Evolutionary conservation across 2,888 invertebrate genomes (phyloP).

Genomic region (Trachelus iudaicus): DNA sequence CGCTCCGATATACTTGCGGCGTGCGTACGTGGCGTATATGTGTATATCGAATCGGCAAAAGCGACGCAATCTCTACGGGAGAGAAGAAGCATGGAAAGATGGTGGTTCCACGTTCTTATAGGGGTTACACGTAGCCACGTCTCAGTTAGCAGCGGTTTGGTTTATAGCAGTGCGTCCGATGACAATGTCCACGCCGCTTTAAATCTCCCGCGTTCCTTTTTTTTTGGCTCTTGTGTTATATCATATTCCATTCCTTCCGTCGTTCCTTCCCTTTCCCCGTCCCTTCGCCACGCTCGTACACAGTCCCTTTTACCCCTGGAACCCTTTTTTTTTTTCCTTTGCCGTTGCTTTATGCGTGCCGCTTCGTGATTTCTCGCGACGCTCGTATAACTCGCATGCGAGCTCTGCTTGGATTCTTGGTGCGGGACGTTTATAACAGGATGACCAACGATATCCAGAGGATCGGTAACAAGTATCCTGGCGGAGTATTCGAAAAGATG

Average conservation of each 20-base stretch:
- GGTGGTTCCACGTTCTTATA: constrained; percentile 9
- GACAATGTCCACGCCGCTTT: constrained; percentile 58
- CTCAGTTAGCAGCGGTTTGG: constrained; percentile 49
- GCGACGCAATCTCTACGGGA: constrained; percentile 29
- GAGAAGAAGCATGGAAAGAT: constrained; percentile 13
- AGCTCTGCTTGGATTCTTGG: neutral
- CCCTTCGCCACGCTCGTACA: neutral
- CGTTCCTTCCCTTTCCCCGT: constrained; percentile 30
- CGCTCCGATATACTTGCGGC: constrained; percentile 23
- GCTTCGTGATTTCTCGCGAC: constrained; percentile 11
- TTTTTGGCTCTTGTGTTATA: constrained; percentile 41
- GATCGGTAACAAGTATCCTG: neutral
- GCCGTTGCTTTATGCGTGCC: constrained; percentile 47
- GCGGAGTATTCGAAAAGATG: neutral
- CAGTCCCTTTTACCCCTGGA: neutral
- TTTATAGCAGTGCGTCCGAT: constrained; percentile 55
- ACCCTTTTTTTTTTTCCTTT: constrained; percentile 10
- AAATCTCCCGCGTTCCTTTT: constrained; percentile 44
- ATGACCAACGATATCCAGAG: neutral
- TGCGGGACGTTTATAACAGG: neutral
- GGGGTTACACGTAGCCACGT: constrained; percentile 35
- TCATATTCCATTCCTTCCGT: constrained; percentile 55
- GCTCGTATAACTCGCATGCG: neutral
- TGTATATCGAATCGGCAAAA: constrained; percentile 24
- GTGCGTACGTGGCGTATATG: neutral